phyloP scores from a whole-genome alignment of 2,888 invertebrate genomes.

The Hypsopygia costalis region DNA sequence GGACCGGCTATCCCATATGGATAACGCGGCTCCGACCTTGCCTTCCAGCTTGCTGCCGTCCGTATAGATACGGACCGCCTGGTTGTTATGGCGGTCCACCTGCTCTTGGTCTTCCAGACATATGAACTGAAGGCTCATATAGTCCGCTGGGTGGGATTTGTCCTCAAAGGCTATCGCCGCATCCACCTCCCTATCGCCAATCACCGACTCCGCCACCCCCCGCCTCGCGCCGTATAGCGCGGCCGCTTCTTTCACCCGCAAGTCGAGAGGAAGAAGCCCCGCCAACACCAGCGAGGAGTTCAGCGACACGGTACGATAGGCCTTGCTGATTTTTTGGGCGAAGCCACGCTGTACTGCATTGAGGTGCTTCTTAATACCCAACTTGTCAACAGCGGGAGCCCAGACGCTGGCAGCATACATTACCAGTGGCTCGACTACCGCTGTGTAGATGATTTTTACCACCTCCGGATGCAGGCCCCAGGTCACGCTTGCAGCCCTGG shows the following conservation, averaged over 20 bases:
- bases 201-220: constrained; percentile 8
- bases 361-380: constrained; percentile 1
- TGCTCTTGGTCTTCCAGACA: constrained; percentile 8
- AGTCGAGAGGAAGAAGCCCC: constrained; percentile 16
- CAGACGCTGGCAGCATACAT: constrained; percentile 10
- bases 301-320: constrained; percentile 16
- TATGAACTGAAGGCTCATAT: constrained; percentile 1
- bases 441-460: neutral
- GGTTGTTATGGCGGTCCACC: neutral
- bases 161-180: neutral
- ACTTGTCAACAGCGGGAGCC: constrained; percentile 9
- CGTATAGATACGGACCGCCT: no score
- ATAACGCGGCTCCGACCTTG: no score
- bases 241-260: constrained; percentile 16
- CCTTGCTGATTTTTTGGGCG: constrained; percentile 13
- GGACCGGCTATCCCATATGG: no score
- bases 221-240: constrained; percentile 17
- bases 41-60: no score
- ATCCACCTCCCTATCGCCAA: constrained; percentile 18
- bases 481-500: constrained; percentile 1
- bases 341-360: constrained; percentile 10
- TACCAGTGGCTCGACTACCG: neutral
- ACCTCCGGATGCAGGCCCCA: constrained; percentile 7
- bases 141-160: constrained; percentile 13
- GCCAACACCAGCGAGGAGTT: constrained; percentile 10